Base-by-base conservation (phyloP, 1,140 invertebrate genomes). In the Nilaparvata lugens region DNA sequence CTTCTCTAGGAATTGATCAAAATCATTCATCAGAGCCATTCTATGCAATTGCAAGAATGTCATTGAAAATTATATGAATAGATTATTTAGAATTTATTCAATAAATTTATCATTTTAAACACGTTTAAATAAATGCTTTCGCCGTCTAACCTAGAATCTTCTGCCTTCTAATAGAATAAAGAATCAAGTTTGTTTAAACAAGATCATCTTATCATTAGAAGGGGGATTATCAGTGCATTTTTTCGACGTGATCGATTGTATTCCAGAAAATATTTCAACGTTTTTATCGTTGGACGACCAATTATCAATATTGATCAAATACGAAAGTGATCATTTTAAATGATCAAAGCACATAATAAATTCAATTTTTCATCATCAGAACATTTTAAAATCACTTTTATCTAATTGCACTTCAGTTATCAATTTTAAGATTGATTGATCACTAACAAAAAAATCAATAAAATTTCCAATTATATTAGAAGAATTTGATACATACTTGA, bases 321-420 rank as follows among this genome's bases (percentile, higher is more conserved):
- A 16, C 16, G 21, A 48, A 48, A 48, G 16, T 19, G 16, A 48
- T 6, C 45, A 48, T 19, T 48, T 5, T 5, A 19, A 48, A 48
- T 18, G 16, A 48, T 48, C 21, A 23, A 19, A 19, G 45, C 14
- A 48, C 21, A 48, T 23, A 48, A 48, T 19, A 7, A 48, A 11
- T 35, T 35, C 45, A 18, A 19, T 16, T 48, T 48, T 48, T 19
- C 18, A 23, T 48, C 16, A 48, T 48, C 18, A 48, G 5, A 48
- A 48, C 45, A 48, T 18, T 48, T 48, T 48, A 19, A 48, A 48
- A 48, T 19, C 16, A 19, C 16, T 48, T 16, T 23, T 48, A 18
- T 19, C 45, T 48, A 48, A 48, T 48, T 48, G 45, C 45, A 48
- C 45, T 48, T 48, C 45, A 48, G 45, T 48, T 19, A 35, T 35